Percentiles rank a stretch among this genome's conserved stretches.
Conservation (phyloP, 2,888 invertebrate genomes). For the Dromius quadrimaculatus region DNA sequence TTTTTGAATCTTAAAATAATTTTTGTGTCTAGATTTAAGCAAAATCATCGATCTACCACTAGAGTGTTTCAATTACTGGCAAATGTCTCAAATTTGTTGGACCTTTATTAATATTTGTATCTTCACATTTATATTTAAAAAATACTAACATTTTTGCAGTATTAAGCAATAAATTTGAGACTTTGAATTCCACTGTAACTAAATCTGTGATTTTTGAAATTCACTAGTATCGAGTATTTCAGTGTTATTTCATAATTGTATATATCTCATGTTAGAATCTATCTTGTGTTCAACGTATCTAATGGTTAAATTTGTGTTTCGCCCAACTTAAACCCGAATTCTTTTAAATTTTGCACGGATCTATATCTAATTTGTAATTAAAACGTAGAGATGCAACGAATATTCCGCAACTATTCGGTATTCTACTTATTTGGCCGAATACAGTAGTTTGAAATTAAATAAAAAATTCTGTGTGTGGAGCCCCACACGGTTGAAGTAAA, state of each 20-base stretch:
- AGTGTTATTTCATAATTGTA: slow-evolving; percentile 47
- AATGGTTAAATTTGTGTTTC: not conserved
- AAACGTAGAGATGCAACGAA: no score
- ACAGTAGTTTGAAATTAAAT: no score
- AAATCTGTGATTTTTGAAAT: slow-evolving; percentile 49
- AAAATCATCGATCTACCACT: slow-evolving; percentile 21
- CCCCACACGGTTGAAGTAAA: no score
- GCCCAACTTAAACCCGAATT: slow-evolving; percentile 10
- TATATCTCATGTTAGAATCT: slow-evolving; percentile 36
- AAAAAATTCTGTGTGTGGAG: no score
- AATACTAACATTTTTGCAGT: slow-evolving; percentile 21
- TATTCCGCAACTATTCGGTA: no score
- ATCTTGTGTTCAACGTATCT: slow-evolving; percentile 29
- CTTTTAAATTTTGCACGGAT: slow-evolving; percentile 12
- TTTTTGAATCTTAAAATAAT: slow-evolving; percentile 6
- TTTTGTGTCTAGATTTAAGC: slow-evolving; percentile 1
- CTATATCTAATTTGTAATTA: no score
- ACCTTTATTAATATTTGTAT: slow-evolving; percentile 8
- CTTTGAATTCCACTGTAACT: slow-evolving; percentile 49
- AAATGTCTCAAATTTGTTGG: slow-evolving; percentile 43
- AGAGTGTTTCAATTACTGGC: slow-evolving; percentile 31
- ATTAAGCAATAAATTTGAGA: slow-evolving; percentile 48
- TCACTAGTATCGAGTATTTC: slow-evolving; percentile 45
- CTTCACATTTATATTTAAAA: not conserved
- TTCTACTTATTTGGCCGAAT: no score